Evolutionary conservation across 2,113 vertebrate genomes (phyloP), one percentile per base, ranked within the genome.

Genomic region (Coptodon bakossiorum): DNA sequence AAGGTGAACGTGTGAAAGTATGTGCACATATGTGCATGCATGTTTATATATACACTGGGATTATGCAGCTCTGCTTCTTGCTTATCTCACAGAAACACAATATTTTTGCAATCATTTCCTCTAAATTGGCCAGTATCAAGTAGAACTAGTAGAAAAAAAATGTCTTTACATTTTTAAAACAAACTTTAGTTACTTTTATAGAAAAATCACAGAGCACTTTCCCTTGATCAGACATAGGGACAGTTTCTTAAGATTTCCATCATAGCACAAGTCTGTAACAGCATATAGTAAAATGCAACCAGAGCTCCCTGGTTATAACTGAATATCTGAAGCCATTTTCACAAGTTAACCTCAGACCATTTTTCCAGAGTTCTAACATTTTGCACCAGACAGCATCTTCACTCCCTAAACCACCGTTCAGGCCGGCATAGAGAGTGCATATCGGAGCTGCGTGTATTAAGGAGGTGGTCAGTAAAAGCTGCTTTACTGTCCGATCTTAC

Each of bases 401-500:
- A 68, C 63, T 68, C 61, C 61, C 34, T 13, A 66, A 66, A 38
- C 10, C 19, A 10, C 66, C 3, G 3, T 27, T 73, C 2, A 43
- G 38, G 66, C 22, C 3, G 1, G 6, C 24, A 29, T 19, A 76
- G 40, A 29, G 43, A 7, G 4, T 31, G 16, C 43, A 50, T 27
- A 78, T 78, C 0, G 10, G 43, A 50, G 16, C 71, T 19, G 16
- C 9, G 1, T 29, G 9, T 11, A 48, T 24, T 31, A 50, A 31
- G 27, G 43, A 50, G 6, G 43, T 50, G 16, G 4, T 17, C 9
- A 45, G 16, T 76, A 0, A 78, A 31, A 31, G 24, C 0, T 31
- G 6, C 24, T 78, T 48, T 5, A 31, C 17, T 50, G 43, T 19
- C 43, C 16, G 1, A 50, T 50, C 43, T 78, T 19, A 78, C 24